A percentile compares a stretch with the other conserved stretches of the same genome.
Conservation (phyloP, 64 coral and sea anemone species). For the Montipora sp. region DNA sequence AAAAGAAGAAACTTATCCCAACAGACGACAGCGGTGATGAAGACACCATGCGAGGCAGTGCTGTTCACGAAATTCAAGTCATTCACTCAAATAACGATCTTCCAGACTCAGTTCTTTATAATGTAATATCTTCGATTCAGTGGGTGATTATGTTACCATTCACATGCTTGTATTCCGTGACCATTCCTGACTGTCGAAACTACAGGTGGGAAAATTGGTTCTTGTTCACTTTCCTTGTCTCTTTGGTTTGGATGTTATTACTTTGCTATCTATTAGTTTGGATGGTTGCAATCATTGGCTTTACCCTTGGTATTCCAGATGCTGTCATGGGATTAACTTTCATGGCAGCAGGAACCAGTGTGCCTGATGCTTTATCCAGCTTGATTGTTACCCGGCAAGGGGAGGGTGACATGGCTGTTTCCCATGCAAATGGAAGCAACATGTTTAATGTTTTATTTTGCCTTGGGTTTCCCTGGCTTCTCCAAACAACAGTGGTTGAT, state of each 20-base stretch:
- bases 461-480: slow-evolving; percentile 85
- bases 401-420: slow-evolving; percentile 92
- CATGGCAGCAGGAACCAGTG: slow-evolving; percentile 84
- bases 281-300: slow-evolving; percentile 89
- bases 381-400: slow-evolving; percentile 83
- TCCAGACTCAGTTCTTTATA: slow-evolving; percentile 50
- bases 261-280: slow-evolving; percentile 86
- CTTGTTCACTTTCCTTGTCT: slow-evolving; percentile 68
- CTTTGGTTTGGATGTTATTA: slow-evolving; percentile 78
- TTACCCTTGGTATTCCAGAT: slow-evolving; percentile 81
- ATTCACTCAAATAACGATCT: slow-evolving; percentile 16
- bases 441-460: slow-evolving; percentile 83
- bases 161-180: slow-evolving; percentile 65
- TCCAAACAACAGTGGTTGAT: slow-evolving; percentile 73
- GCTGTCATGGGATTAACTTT: slow-evolving; percentile 92
- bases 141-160: slow-evolving; percentile 72
- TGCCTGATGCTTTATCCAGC: slow-evolving; percentile 89
- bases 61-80: background rate
- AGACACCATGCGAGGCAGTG: background rate
- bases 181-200: slow-evolving; percentile 88
- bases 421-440: slow-evolving; percentile 87
- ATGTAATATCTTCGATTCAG: slow-evolving; percentile 1
- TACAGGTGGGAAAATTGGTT: slow-evolving; percentile 73
- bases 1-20: background rate
- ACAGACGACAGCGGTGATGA: background rate